Percentiles rank a stretch among this genome's conserved stretches.
Conservation (phyloP, 2,113 vertebrate species). For the Phoxinus phoxinus region DNA sequence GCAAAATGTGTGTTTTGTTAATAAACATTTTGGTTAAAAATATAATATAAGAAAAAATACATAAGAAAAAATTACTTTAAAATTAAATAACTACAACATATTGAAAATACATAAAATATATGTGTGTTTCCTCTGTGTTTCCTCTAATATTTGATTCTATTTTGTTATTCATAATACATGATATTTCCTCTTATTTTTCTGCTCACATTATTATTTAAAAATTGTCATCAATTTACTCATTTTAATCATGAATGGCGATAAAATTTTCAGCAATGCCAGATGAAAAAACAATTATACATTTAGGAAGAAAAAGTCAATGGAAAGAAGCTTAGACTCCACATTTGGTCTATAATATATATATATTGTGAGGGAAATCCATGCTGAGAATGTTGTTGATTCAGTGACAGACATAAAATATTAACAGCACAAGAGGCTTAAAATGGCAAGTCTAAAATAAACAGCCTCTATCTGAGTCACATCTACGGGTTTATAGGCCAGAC, state of each 20-base stretch:
- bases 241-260: background rate
- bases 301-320: background rate
- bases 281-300: background rate
- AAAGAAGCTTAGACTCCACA: background rate
- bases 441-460: conserved; percentile 25
- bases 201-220: background rate
- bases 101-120: too few species aligned
- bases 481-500: conserved; percentile 32
- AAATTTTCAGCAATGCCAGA: background rate
- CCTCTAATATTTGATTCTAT: background rate
- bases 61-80: too few species aligned
- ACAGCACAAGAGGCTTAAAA: conserved; percentile 11
- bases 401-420: conserved; percentile 37
- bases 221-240: background rate
- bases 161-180: background rate
- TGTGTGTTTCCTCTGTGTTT: too few species aligned
- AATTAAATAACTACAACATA: too few species aligned
- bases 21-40: too few species aligned
- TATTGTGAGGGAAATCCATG: background rate
- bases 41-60: too few species aligned
- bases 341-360: background rate
- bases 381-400: conserved; percentile 21
- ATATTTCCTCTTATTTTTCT: background rate
- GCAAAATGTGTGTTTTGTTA: too few species aligned
- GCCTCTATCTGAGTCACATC: conserved; percentile 21